Evolutionary conservation across 1,140 invertebrate species (phyloP).

Genomic region (Mercenaria mercenaria): DNA sequence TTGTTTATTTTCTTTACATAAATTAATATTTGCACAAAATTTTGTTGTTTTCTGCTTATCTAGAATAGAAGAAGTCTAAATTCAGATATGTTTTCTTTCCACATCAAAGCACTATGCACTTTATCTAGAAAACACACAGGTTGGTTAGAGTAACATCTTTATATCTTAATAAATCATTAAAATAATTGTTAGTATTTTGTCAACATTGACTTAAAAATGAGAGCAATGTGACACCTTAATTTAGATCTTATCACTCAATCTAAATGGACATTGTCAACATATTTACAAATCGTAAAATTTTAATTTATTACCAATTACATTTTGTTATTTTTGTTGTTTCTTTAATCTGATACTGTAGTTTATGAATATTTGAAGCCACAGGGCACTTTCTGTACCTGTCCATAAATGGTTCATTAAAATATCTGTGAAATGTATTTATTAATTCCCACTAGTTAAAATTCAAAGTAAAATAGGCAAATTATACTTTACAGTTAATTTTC

Average conservation of each 20-base stretch:
- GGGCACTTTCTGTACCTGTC: not conserved
- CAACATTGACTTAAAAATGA: not conserved
- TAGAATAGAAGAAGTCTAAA: no score
- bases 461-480: no score
- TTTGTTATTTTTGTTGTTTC: not conserved
- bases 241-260: not conserved
- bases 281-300: slow-evolving; percentile 19
- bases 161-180: slow-evolving; percentile 17
- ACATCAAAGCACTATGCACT: no score
- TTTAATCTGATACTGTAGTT: not conserved
- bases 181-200: not conserved
- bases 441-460: not conserved
- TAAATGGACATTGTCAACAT: slow-evolving; percentile 36
- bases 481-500: no score
- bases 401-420: not conserved
- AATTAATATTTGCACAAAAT: no score
- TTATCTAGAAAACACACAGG: no score
- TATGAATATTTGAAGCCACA: not conserved
- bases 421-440: not conserved
- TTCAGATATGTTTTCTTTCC: no score
- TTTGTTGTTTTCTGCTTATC: no score
- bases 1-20: no score
- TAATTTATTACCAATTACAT: slow-evolving; percentile 20
- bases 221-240: not conserved
- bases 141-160: not conserved